Conservation (phyloP, 2,888 invertebrate genomes). For the Dasypogon diadema region DNA sequence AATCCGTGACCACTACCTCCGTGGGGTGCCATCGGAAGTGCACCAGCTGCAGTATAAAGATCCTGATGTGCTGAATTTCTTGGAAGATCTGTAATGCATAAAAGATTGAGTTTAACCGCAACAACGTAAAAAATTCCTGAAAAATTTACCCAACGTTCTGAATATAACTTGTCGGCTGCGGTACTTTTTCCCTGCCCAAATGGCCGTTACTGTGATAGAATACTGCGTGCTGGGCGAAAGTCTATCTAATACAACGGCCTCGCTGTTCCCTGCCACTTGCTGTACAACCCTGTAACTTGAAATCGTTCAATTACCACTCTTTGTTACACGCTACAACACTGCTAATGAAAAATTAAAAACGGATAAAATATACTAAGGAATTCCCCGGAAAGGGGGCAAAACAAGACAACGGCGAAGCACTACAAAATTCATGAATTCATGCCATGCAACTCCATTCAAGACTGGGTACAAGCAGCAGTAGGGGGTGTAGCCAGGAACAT, state of each 20-base stretch:
- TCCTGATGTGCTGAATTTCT: constrained; percentile 84
- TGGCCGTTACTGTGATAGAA: constrained; percentile 86
- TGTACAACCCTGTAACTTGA: constrained; percentile 95
- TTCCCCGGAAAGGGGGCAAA: neutral
- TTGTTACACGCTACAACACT: constrained; percentile 57
- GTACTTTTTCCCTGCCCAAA: constrained; percentile 85
- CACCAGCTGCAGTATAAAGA: constrained; percentile 68
- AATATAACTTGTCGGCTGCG: constrained; percentile 90
- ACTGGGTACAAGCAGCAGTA: neutral
- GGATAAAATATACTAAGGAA: neutral
- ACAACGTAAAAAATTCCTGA: too few relatives aligned
- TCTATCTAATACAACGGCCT: constrained; percentile 85
- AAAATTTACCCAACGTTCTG: constrained; percentile 85
- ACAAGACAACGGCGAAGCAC: constrained; percentile 19
- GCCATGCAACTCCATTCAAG: constrained; percentile 6
- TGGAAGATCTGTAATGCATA: constrained; percentile 75
- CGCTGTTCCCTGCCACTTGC: constrained; percentile 90
- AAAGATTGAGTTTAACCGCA: too few relatives aligned
- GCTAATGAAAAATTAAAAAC: constrained; percentile 42
- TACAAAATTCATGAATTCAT: constrained; percentile 39
- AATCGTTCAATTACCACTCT: constrained; percentile 73
- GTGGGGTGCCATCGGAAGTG: constrained; percentile 69
- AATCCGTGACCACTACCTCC: constrained; percentile 56
- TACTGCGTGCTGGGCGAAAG: constrained; percentile 89
- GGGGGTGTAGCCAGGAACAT: neutral